Conservation (phyloP, 2,113 vertebrate species). For the Cyphomyrus discorhynchus region DNA sequence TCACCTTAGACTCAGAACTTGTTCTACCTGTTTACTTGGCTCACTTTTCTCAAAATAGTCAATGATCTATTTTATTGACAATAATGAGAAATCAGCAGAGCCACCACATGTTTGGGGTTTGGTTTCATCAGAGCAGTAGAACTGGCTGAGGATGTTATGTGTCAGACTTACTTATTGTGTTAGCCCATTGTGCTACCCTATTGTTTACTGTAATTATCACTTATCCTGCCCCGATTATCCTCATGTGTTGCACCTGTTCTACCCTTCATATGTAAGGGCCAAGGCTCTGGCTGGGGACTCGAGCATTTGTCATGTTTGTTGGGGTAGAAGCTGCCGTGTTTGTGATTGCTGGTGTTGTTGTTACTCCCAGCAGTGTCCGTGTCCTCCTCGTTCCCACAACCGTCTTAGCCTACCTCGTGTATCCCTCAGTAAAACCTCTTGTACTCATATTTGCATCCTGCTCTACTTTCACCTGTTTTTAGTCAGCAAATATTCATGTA, state of each 20-base stretch:
- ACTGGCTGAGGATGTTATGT: not conserved
- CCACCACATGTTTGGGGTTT: not conserved
- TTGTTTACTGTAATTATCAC: not conserved
- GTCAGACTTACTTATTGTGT: not conserved
- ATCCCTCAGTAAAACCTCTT: not conserved
- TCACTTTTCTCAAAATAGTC: not conserved
- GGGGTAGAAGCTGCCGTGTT: not conserved
- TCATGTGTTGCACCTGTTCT: not conserved
- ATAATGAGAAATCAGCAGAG: not conserved
- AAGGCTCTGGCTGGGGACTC: not conserved
- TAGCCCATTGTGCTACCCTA: not conserved
- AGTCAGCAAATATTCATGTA: not conserved
- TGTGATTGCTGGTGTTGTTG: not conserved
- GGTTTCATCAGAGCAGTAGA: not conserved
- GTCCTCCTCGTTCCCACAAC: not conserved
- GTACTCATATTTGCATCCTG: not conserved
- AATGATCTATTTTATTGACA: not conserved
- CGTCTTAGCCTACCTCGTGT: not conserved
- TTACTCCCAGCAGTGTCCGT: not conserved
- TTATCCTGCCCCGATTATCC: not conserved
- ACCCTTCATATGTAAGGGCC: not conserved
- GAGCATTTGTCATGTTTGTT: not conserved
- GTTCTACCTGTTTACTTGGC: not conserved
- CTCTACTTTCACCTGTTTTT: not conserved
- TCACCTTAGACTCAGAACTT: slow-evolving; percentile 7